Evolutionary conservation across 2,888 invertebrate genomes (phyloP).

Genomic region (Sclerodermus sp.): DNA sequence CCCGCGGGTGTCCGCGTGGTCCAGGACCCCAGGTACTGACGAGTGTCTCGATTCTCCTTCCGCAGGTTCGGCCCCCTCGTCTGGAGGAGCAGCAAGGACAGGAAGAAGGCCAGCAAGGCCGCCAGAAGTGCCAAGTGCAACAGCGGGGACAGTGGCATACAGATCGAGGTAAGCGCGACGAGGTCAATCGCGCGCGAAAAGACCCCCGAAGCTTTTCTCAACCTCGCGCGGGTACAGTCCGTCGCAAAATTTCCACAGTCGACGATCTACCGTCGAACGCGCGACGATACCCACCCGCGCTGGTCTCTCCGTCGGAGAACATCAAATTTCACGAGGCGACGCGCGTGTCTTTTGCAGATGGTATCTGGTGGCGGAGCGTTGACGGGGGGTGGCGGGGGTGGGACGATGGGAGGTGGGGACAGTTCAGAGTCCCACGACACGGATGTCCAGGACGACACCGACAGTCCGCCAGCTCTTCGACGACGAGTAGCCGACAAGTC

Average conservation of each 20-base stretch:
- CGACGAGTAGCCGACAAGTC: conserved; percentile 57
- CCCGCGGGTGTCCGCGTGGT: no score
- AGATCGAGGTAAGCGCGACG: conserved; percentile 66
- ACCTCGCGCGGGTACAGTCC: no score
- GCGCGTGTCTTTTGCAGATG: no score
- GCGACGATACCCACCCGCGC: no score
- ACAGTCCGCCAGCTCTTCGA: conserved; percentile 62
- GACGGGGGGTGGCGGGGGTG: conserved; percentile 55
- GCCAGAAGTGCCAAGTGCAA: conserved; percentile 72
- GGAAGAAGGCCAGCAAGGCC: conserved; percentile 69
- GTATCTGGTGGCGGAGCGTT: conserved; percentile 58
- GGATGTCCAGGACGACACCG: conserved; percentile 60
- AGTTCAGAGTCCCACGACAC: conserved; percentile 66
- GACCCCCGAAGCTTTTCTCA: no score
- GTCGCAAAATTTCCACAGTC: no score
- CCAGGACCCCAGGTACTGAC: no score
- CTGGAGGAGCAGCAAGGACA: conserved; percentile 73
- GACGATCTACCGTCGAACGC: no score
- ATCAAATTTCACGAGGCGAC: no score
- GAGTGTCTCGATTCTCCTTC: no score
- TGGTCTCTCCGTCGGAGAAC: no score
- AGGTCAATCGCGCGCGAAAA: no score
- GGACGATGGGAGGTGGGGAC: conserved; percentile 58
- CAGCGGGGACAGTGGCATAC: conserved; percentile 75
- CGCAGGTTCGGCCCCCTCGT: conserved; percentile 70